Base-by-base conservation (phyloP, 2,797 vertebrate species). In the Sebastes miniatus region DNA sequence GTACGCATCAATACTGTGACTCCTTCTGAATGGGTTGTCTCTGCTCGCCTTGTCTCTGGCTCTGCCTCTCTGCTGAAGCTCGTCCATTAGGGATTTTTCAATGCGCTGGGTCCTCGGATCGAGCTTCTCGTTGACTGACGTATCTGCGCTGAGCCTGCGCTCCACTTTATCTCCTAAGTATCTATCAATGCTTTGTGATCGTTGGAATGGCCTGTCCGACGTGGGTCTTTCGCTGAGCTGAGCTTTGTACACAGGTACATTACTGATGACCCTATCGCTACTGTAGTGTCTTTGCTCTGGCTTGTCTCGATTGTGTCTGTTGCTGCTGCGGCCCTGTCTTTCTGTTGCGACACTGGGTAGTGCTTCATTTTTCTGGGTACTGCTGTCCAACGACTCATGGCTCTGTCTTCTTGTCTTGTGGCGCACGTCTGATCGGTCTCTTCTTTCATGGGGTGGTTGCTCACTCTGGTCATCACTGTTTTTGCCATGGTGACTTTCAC, bases 241-340 rank as follows among this genome's bases (percentile, higher is more conserved):
- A 63, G 86, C 64, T 85, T 94, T 95, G 82, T 95, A 94, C 13
- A 94, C 92, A 1, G 94, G 94, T 11, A 94, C 89, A 0, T 89
- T 93, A 69, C 93, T 93, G 57, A 94, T 91, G 78, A 94, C 69
- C 43, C 92, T 76, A 11, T 96, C 93, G 2, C 73, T 88, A 9
- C 91, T 95, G 70, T 87, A 85, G 54, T 87, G 73, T 73, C 91
- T 88, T 14, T 85, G 83, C 24, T 92, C 86, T 1, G 88, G 67
- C 39, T 85, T 93, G 0, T 91, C 86, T 10, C 85, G 76, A 22
- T 11, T 14, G 0, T 81, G 81, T 65, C 85, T 87, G 67, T 64
- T 66, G n/a, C 76, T 85, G 58, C 87, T 85, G 43, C 92, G 90
- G 3, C 91, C 92, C 74, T 85, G 87, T 34, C 91, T 85, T 76